These are phyloP conservation scores for Pseudorhiza aurosa DNA, from an alignment of 30 jellyfish, hydroid and myxozoan genomes.

Conservation along the genomic window DNA sequence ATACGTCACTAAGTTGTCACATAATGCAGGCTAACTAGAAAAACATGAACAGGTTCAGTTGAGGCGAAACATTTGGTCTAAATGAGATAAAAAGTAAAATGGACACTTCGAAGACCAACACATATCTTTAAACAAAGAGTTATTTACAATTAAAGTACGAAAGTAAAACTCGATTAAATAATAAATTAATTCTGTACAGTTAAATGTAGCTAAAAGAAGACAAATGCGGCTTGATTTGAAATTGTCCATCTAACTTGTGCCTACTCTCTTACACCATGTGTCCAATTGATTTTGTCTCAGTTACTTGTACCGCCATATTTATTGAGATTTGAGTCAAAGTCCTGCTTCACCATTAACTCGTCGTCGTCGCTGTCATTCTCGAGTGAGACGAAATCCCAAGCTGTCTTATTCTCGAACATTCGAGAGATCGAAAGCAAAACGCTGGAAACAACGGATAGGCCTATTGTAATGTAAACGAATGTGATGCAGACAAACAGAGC, in stretches of 20 bases:
- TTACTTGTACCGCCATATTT: slow-evolving; percentile 63
- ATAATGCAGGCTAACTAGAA: no score
- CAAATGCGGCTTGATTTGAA: background rate
- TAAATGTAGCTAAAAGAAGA: background rate
- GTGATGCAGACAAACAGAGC: slow-evolving; percentile 87
- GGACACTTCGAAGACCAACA: no score
- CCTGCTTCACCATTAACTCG: slow-evolving; percentile 61
- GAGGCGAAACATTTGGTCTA: no score
- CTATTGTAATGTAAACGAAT: slow-evolving; percentile 85
- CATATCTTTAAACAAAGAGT: no score
- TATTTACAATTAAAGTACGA: background rate
- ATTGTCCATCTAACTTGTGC: background rate
- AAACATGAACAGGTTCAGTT: no score
- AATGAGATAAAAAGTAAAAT: no score
- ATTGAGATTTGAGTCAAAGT: slow-evolving; percentile 59
- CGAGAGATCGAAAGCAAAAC: slow-evolving; percentile 85
- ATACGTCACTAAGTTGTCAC: no score
- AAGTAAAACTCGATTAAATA: background rate
- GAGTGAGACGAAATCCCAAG: slow-evolving; percentile 90
- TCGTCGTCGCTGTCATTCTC: slow-evolving; percentile 81
- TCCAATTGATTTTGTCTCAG: background rate
- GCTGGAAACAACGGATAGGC: slow-evolving; percentile 94
- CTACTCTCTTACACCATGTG: background rate
- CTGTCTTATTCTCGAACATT: slow-evolving; percentile 85
- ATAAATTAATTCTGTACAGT: slow-evolving; percentile 14